These are phyloP conservation scores for Phthorimaea operculella DNA, from an alignment of 1,140 invertebrate genomes.

Conservation along the genomic window DNA sequence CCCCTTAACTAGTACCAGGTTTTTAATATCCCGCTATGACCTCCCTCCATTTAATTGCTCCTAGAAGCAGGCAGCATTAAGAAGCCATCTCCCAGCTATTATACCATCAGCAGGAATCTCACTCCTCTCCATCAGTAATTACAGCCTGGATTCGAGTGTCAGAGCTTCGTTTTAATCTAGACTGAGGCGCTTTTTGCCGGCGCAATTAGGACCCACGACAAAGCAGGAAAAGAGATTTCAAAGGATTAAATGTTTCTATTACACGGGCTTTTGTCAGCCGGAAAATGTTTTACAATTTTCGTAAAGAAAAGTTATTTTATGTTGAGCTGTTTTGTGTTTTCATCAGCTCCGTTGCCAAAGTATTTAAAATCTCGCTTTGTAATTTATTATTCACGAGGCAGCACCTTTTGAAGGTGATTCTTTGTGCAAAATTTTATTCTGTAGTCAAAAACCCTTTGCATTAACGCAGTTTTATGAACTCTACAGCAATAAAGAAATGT, in stretches of 20 bases:
- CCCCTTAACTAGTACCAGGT: not conserved
- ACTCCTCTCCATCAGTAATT: not conserved
- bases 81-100: constrained; percentile 17
- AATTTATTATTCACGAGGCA: too few species aligned
- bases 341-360: not conserved
- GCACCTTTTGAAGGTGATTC: too few species aligned
- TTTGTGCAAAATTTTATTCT: too few species aligned
- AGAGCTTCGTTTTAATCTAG: constrained; percentile 34
- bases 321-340: not conserved
- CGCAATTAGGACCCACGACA: constrained; percentile 39
- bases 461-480: too few species aligned
- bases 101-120: not conserved
- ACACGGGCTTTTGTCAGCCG: constrained; percentile 24
- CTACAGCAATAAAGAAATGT: too few species aligned
- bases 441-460: too few species aligned
- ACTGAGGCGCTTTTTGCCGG: constrained; percentile 34
- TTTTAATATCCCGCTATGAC: constrained; percentile 25
- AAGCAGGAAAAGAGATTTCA: constrained; percentile 31
- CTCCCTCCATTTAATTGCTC: constrained; percentile 38
- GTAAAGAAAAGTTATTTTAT: not conserved
- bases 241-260: constrained; percentile 51
- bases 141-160: not conserved
- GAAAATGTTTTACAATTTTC: constrained; percentile 1
- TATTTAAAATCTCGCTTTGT: not conserved
- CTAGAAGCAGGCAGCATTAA: constrained; percentile 23